Percentiles rank a stretch among this genome's conserved stretches.
Evolutionary conservation across 2,797 vertebrate species (phyloP).

Genomic region (Protosalanx chinensis): DNA sequence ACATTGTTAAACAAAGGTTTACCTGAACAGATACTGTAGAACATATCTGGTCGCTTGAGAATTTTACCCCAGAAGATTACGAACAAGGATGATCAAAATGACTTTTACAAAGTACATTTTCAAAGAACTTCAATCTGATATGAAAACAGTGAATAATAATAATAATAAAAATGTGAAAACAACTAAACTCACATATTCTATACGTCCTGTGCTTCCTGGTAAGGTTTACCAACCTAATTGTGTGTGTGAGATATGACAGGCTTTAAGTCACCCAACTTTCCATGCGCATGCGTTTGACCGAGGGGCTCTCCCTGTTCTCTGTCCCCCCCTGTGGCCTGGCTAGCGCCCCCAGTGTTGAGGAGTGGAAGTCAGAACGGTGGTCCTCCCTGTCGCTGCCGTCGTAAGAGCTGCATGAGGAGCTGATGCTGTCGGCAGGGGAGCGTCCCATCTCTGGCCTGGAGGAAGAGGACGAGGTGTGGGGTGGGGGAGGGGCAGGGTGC

Average conservation of each 20-base stretch:
- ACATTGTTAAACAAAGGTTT: conserved; percentile 24
- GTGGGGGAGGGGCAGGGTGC: conserved; percentile 43
- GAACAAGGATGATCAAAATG: background rate
- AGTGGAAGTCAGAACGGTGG: conserved; percentile 80
- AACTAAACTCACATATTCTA: conserved; percentile 48
- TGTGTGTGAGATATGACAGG: background rate
- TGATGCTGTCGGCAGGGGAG: conserved; percentile 88
- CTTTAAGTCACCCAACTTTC: conserved; percentile 93
- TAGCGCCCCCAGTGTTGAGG: conserved; percentile 50
- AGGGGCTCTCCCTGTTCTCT: conserved; percentile 81
- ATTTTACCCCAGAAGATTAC: conserved; percentile 4
- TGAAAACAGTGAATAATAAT: background rate
- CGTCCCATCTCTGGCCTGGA: conserved; percentile 81
- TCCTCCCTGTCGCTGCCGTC: conserved; percentile 93
- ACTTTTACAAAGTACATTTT: background rate
- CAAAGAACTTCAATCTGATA: conserved; percentile 21
- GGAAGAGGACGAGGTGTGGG: conserved; percentile 43
- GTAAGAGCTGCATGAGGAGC: conserved; percentile 93
- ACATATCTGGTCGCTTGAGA: background rate
- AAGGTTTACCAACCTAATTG: conserved; percentile 19
- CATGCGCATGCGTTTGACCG: conserved; percentile 89
- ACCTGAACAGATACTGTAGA: background rate
- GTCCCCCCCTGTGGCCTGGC: conserved; percentile 56
- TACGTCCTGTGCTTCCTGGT: conserved; percentile 50
- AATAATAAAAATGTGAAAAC: conserved; percentile 12